These are phyloP conservation scores for Poeciliopsis retropinna DNA, from an alignment of 2,113 vertebrate genomes.

Conservation along the genomic window DNA sequence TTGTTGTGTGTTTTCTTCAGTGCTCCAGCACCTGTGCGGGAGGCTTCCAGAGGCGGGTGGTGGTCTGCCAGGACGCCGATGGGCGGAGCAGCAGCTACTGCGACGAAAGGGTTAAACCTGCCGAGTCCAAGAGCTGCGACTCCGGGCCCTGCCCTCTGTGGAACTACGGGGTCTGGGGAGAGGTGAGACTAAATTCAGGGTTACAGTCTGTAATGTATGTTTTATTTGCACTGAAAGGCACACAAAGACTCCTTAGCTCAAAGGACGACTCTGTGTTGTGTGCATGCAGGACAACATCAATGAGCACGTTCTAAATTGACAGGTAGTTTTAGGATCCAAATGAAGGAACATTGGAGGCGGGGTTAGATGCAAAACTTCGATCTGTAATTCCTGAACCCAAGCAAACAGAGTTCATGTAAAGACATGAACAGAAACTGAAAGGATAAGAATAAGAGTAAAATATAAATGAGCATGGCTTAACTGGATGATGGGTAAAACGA, in stretches of 20 bases:
- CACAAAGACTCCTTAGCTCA: neutral
- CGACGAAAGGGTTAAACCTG: slow-evolving; percentile 86
- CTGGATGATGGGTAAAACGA: neutral
- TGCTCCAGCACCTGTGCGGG: slow-evolving; percentile 93
- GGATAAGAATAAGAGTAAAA: neutral
- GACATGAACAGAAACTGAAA: neutral
- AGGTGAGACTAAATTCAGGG: slow-evolving; percentile 80
- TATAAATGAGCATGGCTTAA: neutral
- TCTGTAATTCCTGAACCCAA: neutral
- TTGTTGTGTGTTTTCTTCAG: slow-evolving; percentile 69
- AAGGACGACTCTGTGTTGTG: neutral
- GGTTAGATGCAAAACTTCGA: no score
- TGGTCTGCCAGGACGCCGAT: slow-evolving; percentile 94
- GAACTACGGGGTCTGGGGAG: slow-evolving; percentile 94
- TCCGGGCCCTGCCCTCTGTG: slow-evolving; percentile 92
- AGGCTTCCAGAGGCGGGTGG: slow-evolving; percentile 90
- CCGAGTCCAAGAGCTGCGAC: slow-evolving; percentile 87
- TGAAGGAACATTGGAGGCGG: no score
- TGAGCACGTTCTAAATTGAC: no score
- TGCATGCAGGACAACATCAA: neutral
- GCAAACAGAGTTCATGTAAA: neutral
- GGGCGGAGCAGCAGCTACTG: slow-evolving; percentile 86
- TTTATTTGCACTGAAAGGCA: neutral
- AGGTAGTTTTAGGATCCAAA: no score
- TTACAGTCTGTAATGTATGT: neutral